Evolutionary conservation across 2,797 vertebrate species (phyloP).

Genomic region (Microchirus variegatus): DNA sequence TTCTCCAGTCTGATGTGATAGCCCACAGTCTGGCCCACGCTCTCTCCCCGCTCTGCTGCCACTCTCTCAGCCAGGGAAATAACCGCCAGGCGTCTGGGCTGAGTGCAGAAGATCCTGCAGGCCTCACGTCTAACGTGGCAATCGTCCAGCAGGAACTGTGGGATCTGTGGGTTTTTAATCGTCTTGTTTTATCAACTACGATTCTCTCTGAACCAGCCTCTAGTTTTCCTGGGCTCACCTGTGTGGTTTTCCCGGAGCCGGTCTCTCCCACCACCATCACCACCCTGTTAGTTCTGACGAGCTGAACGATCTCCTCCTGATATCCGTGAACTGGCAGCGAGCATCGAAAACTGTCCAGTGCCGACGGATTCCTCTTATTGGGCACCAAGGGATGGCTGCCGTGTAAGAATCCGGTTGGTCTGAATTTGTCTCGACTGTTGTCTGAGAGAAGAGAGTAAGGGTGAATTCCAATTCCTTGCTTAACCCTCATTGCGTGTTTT

Average conservation of each 20-base stretch:
- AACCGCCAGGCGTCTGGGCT: conserved; percentile 91
- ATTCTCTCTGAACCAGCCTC: background rate
- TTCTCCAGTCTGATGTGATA: conserved; percentile 96
- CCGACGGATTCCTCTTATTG: conserved; percentile 82
- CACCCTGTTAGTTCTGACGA: conserved; percentile 89
- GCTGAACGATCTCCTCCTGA: conserved; percentile 87
- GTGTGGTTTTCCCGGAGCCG: conserved; percentile 97
- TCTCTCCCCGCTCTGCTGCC: conserved; percentile 92
- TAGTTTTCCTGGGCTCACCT: conserved; percentile 38
- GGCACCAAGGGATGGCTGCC: conserved; percentile 90
- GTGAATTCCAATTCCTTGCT: no score
- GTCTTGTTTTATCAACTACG: background rate
- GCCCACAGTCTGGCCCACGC: conserved; percentile 91
- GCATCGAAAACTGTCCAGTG: conserved; percentile 88
- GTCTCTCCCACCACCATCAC: conserved; percentile 94
- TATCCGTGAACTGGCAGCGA: conserved; percentile 88
- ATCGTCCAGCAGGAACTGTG: conserved; percentile 95
- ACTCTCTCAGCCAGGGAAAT: conserved; percentile 95
- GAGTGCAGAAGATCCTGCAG: conserved; percentile 95
- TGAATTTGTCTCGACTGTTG: conserved; percentile 81
- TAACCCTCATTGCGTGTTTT: no score
- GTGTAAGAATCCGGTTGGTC: conserved; percentile 85
- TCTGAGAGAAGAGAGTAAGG: conserved; percentile 62
- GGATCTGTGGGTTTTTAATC: conserved; percentile 88
- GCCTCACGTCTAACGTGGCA: conserved; percentile 83